Evolutionary conservation across 2,113 vertebrate species (phyloP), one percentile per base, ranked within the genome.

Genomic region (Ploceus nigricollis): DNA sequence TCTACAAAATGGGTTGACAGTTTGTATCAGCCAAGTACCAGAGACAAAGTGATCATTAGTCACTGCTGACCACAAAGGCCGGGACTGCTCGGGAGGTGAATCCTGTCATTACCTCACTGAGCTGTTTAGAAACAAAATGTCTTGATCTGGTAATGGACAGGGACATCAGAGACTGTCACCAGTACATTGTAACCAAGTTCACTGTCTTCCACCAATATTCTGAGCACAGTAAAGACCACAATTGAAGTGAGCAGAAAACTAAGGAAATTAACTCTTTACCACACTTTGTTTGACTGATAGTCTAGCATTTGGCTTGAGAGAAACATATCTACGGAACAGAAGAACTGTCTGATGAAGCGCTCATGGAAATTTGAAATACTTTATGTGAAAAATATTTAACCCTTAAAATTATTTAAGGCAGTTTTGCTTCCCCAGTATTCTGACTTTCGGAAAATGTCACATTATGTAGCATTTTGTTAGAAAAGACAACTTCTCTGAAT

Each of bases 51-150:
- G 60, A 71, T 54, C 35, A 19, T 61, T 37, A 37, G 69, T 91
- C 81, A 72, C 53, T 77, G 71, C 68, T 60, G 93, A 58, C 53
- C 61, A 39, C 56, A 89, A 87, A 76, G 81, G 84, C 77, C 61
- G 23, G 21, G 61, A 60, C 10, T 79, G 65, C 72, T 61, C 17
- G 9, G 65, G 33, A 90, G 53, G 54, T 69, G 57, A 97, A 79
- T 82, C 78, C 70, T 48, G n/a, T 48, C 53, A 6, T 79, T 75
- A 69, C 25, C 78, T 87, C 77, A 60, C 48, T 4, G 5, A 94
- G 87, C 83, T 68, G 33, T n/a, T 93, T 18, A 87, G 63, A 71
- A 91, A 80, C 75, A 88, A 50, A 79, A 60, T 23, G 15, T 47
- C 87, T 86, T 64, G 28, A 40, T 73, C 69, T 37, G 37, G 40